These are phyloP conservation scores for Setophaga petechia DNA, from an alignment of 2,113 vertebrate genomes.

Conservation along the genomic window DNA sequence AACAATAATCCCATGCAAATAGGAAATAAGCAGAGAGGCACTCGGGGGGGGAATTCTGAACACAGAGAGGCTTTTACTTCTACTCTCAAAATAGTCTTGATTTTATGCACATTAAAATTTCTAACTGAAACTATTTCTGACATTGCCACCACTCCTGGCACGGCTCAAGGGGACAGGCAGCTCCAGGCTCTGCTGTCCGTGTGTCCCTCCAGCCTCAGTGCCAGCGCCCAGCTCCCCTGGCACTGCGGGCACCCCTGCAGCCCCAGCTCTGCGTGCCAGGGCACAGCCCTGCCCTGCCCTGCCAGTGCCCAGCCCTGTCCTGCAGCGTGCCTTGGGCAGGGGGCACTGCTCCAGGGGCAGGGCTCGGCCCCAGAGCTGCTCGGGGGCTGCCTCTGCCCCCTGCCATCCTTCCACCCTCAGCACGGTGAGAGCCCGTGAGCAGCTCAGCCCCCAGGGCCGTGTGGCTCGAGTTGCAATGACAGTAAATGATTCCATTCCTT, in stretches of 20 bases:
- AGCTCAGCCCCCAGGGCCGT: neutral
- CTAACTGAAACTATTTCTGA: neutral
- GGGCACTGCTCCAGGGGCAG: too few relatives aligned
- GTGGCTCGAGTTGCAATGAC: neutral
- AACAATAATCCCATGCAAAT: slow-evolving; percentile 7
- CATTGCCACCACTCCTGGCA: too few relatives aligned
- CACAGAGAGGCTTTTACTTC: neutral
- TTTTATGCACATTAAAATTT: neutral
- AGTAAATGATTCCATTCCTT: neutral
- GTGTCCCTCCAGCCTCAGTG: neutral
- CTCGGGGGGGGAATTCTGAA: neutral
- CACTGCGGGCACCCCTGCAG: too few relatives aligned
- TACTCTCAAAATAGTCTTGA: neutral
- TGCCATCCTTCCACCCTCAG: neutral
- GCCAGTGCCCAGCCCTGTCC: too few relatives aligned
- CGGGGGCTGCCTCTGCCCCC: too few relatives aligned
- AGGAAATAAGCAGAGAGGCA: neutral
- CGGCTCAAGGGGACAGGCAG: neutral
- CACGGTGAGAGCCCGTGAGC: neutral
- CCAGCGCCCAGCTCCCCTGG: neutral
- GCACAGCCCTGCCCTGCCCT: too few relatives aligned
- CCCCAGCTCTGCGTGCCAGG: too few relatives aligned
- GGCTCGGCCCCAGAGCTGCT: too few relatives aligned
- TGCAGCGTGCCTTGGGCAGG: too few relatives aligned
- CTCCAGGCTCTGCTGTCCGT: neutral